Percentiles rank a stretch among this genome's conserved stretches.
Evolutionary conservation across 2,797 vertebrate genomes (phyloP).

Genomic region (Salarias fasciatus): DNA sequence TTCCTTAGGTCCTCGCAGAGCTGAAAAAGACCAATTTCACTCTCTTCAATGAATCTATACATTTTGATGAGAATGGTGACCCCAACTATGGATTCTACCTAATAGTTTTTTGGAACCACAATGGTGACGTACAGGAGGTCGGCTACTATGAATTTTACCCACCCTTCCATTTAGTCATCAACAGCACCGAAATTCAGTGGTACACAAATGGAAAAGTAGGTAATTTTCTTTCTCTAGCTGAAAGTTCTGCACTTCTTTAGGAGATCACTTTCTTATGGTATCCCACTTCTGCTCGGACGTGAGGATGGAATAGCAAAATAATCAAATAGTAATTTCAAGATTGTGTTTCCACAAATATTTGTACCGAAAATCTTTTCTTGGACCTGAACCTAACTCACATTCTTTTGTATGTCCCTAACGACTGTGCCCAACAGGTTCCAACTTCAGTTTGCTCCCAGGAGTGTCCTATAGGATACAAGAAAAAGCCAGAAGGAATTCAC

Average conservation of each 20-base stretch:
- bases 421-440: conserved; percentile 63
- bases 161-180: conserved; percentile 58
- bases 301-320: no score
- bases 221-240: background rate
- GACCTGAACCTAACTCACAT: no score
- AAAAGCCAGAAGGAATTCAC: conserved; percentile 57
- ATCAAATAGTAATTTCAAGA: no score
- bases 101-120: conserved; percentile 81
- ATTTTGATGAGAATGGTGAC: conserved; percentile 82
- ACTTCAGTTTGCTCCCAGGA: conserved; percentile 74
- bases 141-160: conserved; percentile 75
- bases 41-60: conserved; percentile 74
- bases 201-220: conserved; percentile 63
- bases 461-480: conserved; percentile 71
- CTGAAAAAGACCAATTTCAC: conserved; percentile 85
- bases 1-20: conserved; percentile 82
- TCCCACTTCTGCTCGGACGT: no score
- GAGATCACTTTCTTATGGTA: background rate
- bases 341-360: no score
- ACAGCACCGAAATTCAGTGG: conserved; percentile 78
- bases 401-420: no score
- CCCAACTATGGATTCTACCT: conserved; percentile 69
- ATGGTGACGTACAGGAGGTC: conserved; percentile 54
- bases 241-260: background rate
- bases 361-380: no score